These are phyloP conservation scores for Ceratina japonica DNA, from an alignment of 1,140 invertebrate species.

Conservation along the genomic window DNA sequence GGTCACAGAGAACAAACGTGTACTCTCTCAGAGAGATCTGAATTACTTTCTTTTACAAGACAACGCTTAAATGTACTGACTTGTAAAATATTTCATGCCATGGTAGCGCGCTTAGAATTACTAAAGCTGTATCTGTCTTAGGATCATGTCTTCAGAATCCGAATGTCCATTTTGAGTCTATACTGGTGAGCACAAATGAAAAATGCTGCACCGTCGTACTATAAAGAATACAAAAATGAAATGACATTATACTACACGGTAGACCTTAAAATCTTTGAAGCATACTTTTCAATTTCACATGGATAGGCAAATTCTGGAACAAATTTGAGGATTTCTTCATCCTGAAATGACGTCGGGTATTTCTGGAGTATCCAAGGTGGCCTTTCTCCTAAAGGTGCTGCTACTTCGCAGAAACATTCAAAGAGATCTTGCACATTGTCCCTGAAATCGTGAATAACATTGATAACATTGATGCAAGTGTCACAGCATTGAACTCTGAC, in stretches of 20 bases:
- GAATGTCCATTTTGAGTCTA: slow-evolving; percentile 97
- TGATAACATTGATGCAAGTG: background rate
- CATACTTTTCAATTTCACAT: slow-evolving; percentile 89
- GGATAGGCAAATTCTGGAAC: slow-evolving; percentile 93
- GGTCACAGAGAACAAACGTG: slow-evolving; percentile 18
- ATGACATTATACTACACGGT: slow-evolving; percentile 9
- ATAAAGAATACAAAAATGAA: slow-evolving; percentile 67
- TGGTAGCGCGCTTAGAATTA: slow-evolving; percentile 91
- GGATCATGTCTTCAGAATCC: slow-evolving; percentile 96
- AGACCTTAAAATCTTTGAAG: slow-evolving; percentile 22
- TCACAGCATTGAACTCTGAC: background rate
- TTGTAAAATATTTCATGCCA: slow-evolving; percentile 98
- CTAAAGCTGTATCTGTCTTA: slow-evolving; percentile 87
- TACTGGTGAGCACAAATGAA: slow-evolving; percentile 95
- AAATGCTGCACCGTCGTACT: slow-evolving; percentile 89
- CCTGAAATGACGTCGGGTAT: slow-evolving; percentile 87
- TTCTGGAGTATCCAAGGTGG: slow-evolving; percentile 88
- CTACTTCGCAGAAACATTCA: slow-evolving; percentile 92
- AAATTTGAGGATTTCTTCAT: slow-evolving; percentile 88
- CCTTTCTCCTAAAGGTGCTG: slow-evolving; percentile 81
- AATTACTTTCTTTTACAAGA: slow-evolving; percentile 63
- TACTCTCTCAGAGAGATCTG: background rate
- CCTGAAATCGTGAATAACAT: slow-evolving; percentile 79
- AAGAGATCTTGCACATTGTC: slow-evolving; percentile 89
- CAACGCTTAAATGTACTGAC: slow-evolving; percentile 77